These are phyloP conservation scores for Xiphophorus birchmanni DNA, from an alignment of 2,797 vertebrate species.

Conservation along the genomic window DNA sequence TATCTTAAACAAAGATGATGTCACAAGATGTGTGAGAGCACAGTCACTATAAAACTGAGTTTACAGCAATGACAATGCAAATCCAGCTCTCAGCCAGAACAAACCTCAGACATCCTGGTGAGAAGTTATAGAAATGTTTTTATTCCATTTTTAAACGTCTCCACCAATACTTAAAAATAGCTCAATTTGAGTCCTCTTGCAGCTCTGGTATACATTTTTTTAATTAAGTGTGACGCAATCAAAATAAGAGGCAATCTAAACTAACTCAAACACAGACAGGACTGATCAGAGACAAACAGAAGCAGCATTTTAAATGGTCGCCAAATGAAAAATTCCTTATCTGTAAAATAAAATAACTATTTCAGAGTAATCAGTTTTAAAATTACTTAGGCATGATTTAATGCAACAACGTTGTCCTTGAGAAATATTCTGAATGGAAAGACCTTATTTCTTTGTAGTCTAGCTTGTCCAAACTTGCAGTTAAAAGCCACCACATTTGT, in stretches of 20 bases:
- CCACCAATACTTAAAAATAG: not conserved
- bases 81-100: not conserved
- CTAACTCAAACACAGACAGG: constrained; percentile 26
- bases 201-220: not conserved
- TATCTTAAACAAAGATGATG: not conserved
- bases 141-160: not conserved
- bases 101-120: not conserved
- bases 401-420: constrained; percentile 12
- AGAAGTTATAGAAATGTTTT: not conserved
- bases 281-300: constrained; percentile 59
- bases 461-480: constrained; percentile 63
- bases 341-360: constrained; percentile 8
- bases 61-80: not conserved
- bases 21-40: not conserved
- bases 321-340: constrained; percentile 14
- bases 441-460: constrained; percentile 38
- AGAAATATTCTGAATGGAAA: constrained; percentile 48
- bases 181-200: not conserved
- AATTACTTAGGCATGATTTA: constrained; percentile 23
- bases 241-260: constrained; percentile 32
- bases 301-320: constrained; percentile 23
- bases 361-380: constrained; percentile 34
- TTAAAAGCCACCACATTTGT: constrained; percentile 28
- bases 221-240: not conserved
- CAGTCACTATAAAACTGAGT: not conserved